Percentiles rank a stretch among this genome's conserved stretches.
These are phyloP conservation scores for Torymus auratus DNA, from an alignment of 2,888 invertebrate species.

Conservation along the genomic window DNA sequence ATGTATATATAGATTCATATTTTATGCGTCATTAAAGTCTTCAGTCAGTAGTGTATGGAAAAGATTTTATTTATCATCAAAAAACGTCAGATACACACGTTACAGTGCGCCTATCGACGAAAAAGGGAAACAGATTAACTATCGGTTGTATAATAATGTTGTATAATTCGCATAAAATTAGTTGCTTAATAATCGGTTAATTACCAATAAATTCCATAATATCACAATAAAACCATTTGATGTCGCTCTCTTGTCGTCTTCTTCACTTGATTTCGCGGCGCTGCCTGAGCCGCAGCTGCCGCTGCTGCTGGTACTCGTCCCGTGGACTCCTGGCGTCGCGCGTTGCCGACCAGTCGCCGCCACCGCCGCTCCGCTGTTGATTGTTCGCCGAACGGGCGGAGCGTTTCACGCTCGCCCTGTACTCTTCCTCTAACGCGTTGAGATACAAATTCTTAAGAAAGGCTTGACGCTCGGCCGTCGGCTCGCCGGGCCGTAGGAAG, in stretches of 20 bases:
- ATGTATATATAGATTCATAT: neutral
- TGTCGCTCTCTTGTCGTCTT: slow-evolving; percentile 48
- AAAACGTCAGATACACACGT: slow-evolving; percentile 74
- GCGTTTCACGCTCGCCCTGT: slow-evolving; percentile 74
- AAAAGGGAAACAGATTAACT: slow-evolving; percentile 73
- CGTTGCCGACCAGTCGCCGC: slow-evolving; percentile 41
- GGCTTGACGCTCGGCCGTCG: slow-evolving; percentile 71
- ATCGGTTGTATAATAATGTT: slow-evolving; percentile 68
- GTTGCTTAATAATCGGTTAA: slow-evolving; percentile 72
- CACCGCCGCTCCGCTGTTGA: slow-evolving; percentile 50
- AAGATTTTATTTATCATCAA: slow-evolving; percentile 73
- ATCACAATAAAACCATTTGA: slow-evolving; percentile 73
- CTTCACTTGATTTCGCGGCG: slow-evolving; percentile 42
- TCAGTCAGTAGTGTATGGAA: slow-evolving; percentile 68
- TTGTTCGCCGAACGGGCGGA: slow-evolving; percentile 67
- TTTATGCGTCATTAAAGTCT: slow-evolving; percentile 27
- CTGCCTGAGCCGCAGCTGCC: neutral
- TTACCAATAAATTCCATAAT: slow-evolving; percentile 73
- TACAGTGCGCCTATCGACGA: slow-evolving; percentile 71
- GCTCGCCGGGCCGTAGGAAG: slow-evolving; percentile 69
- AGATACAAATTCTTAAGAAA: slow-evolving; percentile 74
- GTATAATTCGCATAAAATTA: slow-evolving; percentile 74
- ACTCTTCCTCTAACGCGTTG: slow-evolving; percentile 73
- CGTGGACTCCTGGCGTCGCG: slow-evolving; percentile 27
- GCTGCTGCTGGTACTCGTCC: neutral